Base-by-base conservation (phyloP, 2,888 invertebrate genomes). In the Hirtodrosophila alboralis region DNA sequence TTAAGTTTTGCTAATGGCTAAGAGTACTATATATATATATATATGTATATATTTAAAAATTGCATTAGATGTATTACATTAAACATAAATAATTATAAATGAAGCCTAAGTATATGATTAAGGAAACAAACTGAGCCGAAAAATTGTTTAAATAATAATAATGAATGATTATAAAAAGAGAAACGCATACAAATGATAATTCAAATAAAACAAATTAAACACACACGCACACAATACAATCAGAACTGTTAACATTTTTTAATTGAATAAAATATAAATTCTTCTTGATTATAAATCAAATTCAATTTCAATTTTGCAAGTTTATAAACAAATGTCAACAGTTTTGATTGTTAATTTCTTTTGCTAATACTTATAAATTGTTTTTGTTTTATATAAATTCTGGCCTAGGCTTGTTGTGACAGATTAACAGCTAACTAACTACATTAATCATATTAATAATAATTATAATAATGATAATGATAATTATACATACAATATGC, bases 351-450 rank as follows among this genome's bases (percentile, higher is more conserved):
- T 58, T 48, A 59, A 58, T 67, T 80, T 75, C 33, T 62, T n/a
- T 52, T 31, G 54, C 77, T 83, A 83, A 83, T 77, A 83, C 79
- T 83, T 79, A n/a, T 43, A n/a, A 60, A 69, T n/a, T n/a, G n/a
- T n/a, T n/a, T n/a, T n/a, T 34, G 51, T 66, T 71, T 63, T 53
- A 36, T 34, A 71, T 75, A 61, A 75, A 63, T 70, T 70, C 72
- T 66, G 72, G 69, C 72, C 72, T 70, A 72, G 70, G 70, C 70
- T 70, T 70, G 70, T 70, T 70, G 70, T 70, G 68, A 69, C 66
- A 66, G 18, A n/a, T 52, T 71, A 61, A 71, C 52, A 49, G 10
- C 66, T 70, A 71, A 31, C 40, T 61, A 61, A 52, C 58, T 68
- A 63, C 48, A 48, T 27, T 44, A 48, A 28, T 30, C 40, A 49